Base-by-base conservation (phyloP, 2,888 invertebrate species). In the Bellardia pandia region DNA sequence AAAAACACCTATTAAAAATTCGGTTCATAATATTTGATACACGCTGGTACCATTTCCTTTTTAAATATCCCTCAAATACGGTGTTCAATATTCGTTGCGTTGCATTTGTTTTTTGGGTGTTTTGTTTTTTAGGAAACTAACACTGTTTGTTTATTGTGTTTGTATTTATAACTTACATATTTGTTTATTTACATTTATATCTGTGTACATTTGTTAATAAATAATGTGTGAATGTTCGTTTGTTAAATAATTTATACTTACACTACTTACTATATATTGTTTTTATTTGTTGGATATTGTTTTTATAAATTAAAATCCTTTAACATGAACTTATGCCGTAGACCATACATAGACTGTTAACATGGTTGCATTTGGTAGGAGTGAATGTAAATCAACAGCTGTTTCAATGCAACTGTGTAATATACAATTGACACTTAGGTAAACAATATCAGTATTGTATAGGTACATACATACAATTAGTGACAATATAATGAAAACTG, bases 1-100 rank as follows among this genome's bases (percentile, higher is more conserved):
- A 51, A 48, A 74, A 68, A 74, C 51, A 76, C 81, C 75, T 81
- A 75, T 58, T 66, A 68, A 81, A 81, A 81, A 66, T 48, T 58
- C 33, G 37, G 48, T 75, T 81, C 74, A 81, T 81, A 81, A 23
- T 58, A 74, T 58, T 68, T 37, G 33, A 9, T 48, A 74, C 23
- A 74, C 45, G 58, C 30, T 68, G 33, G 45, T 60, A 56, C 45
- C 81, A 66, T 81, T 58, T 72, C 40, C 30, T 48, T 53, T 13
- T 5, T 11, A 42, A 72, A 64, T 33, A 53, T 62, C 45, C 69
- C 66, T 60, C 11, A 68, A 64, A 58, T 69, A 83, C 14, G 13
- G 45, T 56, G 56, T 77, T 71, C 62, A 77, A 64, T 64, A 56
- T 72, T 64, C 56, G 30, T 66, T 76, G 53, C 45, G 23, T 53